Base-by-base conservation (phyloP, 2,888 invertebrate genomes). In the Melolontha melolontha region DNA sequence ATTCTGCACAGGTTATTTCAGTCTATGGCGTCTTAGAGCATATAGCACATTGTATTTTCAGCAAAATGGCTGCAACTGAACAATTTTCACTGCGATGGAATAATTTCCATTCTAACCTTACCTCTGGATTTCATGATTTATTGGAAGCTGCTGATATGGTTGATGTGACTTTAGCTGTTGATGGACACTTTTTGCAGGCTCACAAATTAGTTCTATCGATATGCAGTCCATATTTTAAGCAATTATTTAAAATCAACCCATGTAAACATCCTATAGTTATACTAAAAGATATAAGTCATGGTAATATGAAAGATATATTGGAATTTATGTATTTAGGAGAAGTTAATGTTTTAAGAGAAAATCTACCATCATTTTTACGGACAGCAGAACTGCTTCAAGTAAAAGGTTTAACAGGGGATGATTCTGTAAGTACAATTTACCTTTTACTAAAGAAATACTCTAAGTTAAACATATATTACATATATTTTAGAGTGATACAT, bases 81-180 rank as follows among this genome's bases (percentile, higher is more conserved):
- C 91, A 91, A 81, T 91, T 90, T 82, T 91, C 91, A 66, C 83
- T 92, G 76, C 87, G 91, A 76, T 92, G 92, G 92, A 92, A 92
- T 81, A 92, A 92, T 81, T 92, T 92, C 84, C 91, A 92, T 80
- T 87, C 89, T 72, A 92, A 92, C 83, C 83, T 92, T 74, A 88
- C 91, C 49, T 87, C 89, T 74, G 91, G 91, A 40, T 89, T 92
- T 78, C 90, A 91, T 79, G 89, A 89, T 63, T 84, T 92, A 72
- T 81, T 92, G 72, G 89, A 90, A 75, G 89, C 89, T 72, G 90
- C 91, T 73, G 91, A 92, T 77, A 85, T 92, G 82, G 92, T 92
- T 55, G 92, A 92, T 78, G 92, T 92, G 73, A 92, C 92, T 34
- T 83, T 92, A 74, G 91, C 92, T 66, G 91, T 91, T 64, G 92